Conservation (phyloP, 2,797 vertebrate species). For the Fundulus diaphanus region DNA sequence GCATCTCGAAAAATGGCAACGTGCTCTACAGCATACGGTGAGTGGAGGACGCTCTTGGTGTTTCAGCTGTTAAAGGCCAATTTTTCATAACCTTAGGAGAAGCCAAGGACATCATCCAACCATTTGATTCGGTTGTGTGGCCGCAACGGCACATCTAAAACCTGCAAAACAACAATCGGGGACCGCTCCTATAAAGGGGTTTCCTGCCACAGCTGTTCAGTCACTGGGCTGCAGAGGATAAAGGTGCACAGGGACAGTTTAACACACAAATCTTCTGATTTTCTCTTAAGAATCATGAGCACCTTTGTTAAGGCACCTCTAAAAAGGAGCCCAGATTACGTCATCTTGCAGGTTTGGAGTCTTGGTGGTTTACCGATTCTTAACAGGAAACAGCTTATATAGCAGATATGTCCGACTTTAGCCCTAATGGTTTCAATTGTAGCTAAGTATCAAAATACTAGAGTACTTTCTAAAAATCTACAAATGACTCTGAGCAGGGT, state of each 20-base stretch:
- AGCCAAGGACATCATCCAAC: not conserved
- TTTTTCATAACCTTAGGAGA: no score
- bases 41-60: conserved; percentile 6
- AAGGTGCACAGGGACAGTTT: no score
- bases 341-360: no score
- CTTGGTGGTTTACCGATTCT: not conserved
- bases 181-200: no score
- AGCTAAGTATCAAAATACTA: not conserved
- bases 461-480: not conserved
- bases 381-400: not conserved
- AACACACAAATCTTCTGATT: no score
- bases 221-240: not conserved
- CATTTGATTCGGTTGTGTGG: no score
- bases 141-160: no score
- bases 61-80: not conserved
- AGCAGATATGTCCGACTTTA: not conserved
- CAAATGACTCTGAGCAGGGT: not conserved
- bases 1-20: conserved; percentile 95
- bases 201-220: not conserved
- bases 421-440: not conserved
- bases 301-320: no score
- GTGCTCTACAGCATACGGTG: conserved; percentile 98
- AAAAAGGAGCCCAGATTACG: no score
- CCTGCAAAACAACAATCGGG: no score
- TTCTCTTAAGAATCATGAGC: no score